A percentile compares a stretch with the other conserved stretches of the same genome.
These are phyloP conservation scores for Galeopsomyia nigrocyanea DNA, from an alignment of 2,888 invertebrate species.

Conservation along the genomic window DNA sequence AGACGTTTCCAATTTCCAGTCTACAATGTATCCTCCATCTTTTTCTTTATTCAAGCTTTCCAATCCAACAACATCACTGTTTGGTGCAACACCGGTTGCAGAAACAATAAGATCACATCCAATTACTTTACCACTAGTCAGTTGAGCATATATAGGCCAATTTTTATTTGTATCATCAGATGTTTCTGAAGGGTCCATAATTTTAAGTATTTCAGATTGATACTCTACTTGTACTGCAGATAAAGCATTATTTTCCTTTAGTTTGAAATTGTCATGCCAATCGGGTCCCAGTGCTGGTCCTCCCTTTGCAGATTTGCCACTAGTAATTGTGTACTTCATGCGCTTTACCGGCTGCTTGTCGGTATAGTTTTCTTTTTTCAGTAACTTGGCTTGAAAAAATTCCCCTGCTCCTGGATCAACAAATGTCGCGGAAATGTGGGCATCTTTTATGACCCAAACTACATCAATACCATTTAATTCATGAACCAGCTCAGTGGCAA, in stretches of 20 bases:
- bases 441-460: conserved; percentile 94
- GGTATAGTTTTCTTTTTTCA: conserved; percentile 43
- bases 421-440: conserved; percentile 93
- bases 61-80: conserved; percentile 74
- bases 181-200: conserved; percentile 76
- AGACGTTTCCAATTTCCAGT: conserved; percentile 88
- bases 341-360: conserved; percentile 70
- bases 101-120: conserved; percentile 93
- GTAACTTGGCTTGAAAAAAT: conserved; percentile 81
- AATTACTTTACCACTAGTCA: conserved; percentile 80
- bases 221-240: conserved; percentile 68
- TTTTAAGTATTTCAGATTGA: conserved; percentile 70
- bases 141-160: conserved; percentile 80
- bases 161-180: conserved; percentile 63
- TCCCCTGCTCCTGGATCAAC: conserved; percentile 96
- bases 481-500: conserved; percentile 95
- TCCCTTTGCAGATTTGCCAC: conserved; percentile 69
- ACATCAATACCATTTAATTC: conserved; percentile 88
- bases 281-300: conserved; percentile 98
- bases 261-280: conserved; percentile 85
- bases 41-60: conserved; percentile 70
- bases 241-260: conserved; percentile 68
- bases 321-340: conserved; percentile 78
- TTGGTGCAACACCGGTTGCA: conserved; percentile 92
- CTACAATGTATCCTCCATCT: conserved; percentile 89